Evolutionary conservation across 2,113 vertebrate genomes (phyloP).

Genomic region (Platichthys stellatus): DNA sequence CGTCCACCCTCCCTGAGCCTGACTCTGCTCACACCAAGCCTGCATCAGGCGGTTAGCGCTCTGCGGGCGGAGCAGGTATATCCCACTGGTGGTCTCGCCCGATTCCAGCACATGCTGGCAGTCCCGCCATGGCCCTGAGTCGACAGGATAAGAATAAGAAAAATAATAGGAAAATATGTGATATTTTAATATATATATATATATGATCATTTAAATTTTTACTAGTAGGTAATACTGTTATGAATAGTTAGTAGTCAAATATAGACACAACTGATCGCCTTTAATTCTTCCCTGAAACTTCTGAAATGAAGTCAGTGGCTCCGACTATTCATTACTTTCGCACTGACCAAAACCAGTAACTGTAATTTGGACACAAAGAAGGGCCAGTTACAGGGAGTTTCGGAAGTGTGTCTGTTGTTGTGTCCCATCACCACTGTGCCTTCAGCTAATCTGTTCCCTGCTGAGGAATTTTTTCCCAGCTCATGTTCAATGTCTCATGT

Average conservation of each 20-base stretch:
- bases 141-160: background rate
- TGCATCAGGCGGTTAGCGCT: slow-evolving; percentile 82
- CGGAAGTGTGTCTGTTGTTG: slow-evolving; percentile 43
- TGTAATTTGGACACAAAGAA: too few species aligned
- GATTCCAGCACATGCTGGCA: slow-evolving; percentile 85
- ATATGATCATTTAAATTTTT: background rate
- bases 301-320: background rate
- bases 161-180: background rate
- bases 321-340: background rate
- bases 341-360: background rate
- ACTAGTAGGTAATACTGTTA: background rate
- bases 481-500: slow-evolving; percentile 51
- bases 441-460: slow-evolving; percentile 48
- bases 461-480: slow-evolving; percentile 21
- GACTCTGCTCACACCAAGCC: slow-evolving; percentile 90
- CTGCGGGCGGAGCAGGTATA: slow-evolving; percentile 84
- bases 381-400: rapidly evolving
- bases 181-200: background rate
- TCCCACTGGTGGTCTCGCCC: slow-evolving; percentile 83
- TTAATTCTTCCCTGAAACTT: background rate
- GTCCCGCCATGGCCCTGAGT: slow-evolving; percentile 88
- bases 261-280: too few species aligned
- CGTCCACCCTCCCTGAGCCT: slow-evolving; percentile 87
- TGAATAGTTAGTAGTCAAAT: background rate
- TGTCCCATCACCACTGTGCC: slow-evolving; percentile 12